phyloP scores from a whole-genome alignment of 2,113 vertebrate genomes.

The Orthonyx spaldingii region DNA sequence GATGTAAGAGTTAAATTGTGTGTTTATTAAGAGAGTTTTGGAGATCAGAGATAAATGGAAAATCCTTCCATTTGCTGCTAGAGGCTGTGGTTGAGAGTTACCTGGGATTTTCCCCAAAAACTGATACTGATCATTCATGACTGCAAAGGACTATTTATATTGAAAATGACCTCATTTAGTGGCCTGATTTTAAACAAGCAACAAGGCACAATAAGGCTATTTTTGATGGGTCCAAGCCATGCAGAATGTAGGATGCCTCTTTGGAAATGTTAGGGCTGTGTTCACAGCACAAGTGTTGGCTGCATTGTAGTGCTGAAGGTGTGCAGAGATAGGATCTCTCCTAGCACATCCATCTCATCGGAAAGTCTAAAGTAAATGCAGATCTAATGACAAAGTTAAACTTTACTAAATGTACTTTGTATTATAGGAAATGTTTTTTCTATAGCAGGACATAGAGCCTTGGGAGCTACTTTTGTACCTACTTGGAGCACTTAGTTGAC shows the following conservation, averaged over 20 bases:
- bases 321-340: background rate
- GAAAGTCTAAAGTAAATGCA: background rate
- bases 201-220: background rate
- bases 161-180: background rate
- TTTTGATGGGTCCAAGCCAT: background rate
- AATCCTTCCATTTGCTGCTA: background rate
- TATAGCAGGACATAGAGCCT: background rate
- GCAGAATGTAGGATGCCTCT: background rate
- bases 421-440: background rate
- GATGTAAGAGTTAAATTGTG: background rate
- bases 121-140: background rate
- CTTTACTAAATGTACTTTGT: background rate
- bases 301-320: background rate
- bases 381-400: background rate
- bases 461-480: background rate
- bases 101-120: constrained; percentile 39
- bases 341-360: background rate
- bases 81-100: background rate
- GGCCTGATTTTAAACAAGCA: background rate
- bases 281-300: background rate
- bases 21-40: background rate
- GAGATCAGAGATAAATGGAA: constrained; percentile 5
- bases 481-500: background rate
- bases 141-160: background rate
- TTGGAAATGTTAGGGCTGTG: background rate